phyloP scores from a whole-genome alignment of 2,113 vertebrate genomes.

The Naja naja region DNA sequence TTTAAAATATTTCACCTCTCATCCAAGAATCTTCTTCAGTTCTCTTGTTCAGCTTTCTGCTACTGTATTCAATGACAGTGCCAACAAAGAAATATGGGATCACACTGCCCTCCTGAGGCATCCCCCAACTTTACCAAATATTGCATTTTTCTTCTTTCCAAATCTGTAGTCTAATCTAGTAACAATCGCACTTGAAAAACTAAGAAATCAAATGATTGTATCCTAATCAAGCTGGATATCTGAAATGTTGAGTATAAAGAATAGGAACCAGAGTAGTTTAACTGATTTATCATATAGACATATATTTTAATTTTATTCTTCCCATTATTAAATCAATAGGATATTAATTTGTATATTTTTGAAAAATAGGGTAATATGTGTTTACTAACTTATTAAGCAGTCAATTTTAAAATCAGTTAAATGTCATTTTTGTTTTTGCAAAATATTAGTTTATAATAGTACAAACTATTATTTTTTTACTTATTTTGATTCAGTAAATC shows the following conservation, averaged over 20 bases:
- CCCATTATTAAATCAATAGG: neutral
- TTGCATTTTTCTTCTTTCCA: neutral
- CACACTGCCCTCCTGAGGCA: neutral
- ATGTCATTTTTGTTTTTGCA: neutral
- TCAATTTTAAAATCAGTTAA: neutral
- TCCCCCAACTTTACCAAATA: neutral
- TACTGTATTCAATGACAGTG: neutral
- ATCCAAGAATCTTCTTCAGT: neutral
- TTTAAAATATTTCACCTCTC: neutral
- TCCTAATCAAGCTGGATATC: neutral
- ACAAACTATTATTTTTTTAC: neutral
- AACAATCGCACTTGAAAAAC: neutral
- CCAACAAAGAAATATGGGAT: neutral
- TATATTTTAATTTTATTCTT: neutral
- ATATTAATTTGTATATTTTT: neutral
- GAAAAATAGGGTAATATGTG: neutral
- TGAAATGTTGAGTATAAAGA: neutral
- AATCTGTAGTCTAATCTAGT: neutral
- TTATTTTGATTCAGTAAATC: neutral
- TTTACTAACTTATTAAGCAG: neutral
- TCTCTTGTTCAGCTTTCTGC: neutral
- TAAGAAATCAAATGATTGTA: neutral
- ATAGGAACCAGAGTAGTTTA: neutral
- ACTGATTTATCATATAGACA: neutral
- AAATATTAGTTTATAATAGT: neutral